Evolutionary conservation across 2,113 vertebrate genomes (phyloP).

Genomic region (Pygoscelis adeliae): DNA sequence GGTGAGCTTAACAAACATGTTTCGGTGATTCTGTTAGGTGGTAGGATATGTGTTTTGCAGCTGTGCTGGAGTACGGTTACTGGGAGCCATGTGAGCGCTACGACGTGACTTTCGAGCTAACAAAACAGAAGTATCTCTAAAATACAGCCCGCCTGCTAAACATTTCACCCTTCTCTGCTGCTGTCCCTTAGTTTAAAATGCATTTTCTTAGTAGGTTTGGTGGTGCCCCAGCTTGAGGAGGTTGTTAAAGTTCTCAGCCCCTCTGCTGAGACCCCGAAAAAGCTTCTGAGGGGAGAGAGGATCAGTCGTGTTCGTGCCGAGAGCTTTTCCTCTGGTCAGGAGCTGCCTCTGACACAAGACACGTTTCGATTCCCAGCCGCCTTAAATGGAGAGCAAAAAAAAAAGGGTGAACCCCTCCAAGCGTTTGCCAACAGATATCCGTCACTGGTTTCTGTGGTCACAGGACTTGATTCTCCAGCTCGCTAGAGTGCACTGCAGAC

Average conservation of each 20-base stretch:
- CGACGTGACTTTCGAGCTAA: background rate
- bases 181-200: background rate
- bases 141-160: background rate
- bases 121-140: background rate
- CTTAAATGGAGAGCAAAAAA: background rate
- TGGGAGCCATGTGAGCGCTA: background rate
- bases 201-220: background rate
- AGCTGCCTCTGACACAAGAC: fast-evolving
- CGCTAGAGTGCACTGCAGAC: background rate
- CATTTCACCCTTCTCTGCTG: background rate
- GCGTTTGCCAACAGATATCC: background rate
- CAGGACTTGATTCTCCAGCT: conserved; percentile 26
- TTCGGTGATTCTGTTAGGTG: background rate
- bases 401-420: background rate
- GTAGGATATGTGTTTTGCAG: background rate
- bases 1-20: background rate
- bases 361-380: background rate
- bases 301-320: background rate
- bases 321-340: background rate
- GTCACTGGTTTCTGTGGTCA: background rate
- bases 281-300: background rate
- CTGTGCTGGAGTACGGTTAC: fast-evolving
- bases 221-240: background rate
- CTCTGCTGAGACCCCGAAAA: background rate
- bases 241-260: background rate